Conservation (phyloP, 2,113 vertebrate genomes). For the Porphyrio hochstetteri region DNA sequence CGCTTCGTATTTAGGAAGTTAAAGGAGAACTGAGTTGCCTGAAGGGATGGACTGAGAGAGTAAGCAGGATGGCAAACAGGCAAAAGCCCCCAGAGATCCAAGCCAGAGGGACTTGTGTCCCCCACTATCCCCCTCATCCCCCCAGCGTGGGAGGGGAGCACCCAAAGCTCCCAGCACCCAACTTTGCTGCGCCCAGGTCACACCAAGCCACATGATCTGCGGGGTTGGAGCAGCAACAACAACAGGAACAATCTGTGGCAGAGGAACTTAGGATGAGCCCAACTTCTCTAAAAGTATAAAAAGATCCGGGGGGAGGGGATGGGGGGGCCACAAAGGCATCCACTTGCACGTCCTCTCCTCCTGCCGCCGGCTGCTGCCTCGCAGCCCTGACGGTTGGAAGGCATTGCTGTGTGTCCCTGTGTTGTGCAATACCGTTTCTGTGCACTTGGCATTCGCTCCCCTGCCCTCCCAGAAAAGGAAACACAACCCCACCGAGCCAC, state of each 20-base stretch:
- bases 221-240: constrained; percentile 31
- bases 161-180: background rate
- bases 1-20: background rate
- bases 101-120: background rate
- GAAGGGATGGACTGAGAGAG: background rate
- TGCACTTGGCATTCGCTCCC: background rate
- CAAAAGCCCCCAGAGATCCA: background rate
- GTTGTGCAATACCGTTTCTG: constrained; percentile 69
- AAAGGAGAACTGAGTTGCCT: background rate
- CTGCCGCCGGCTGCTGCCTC: background rate
- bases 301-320: constrained; percentile 43
- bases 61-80: background rate
- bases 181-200: background rate
- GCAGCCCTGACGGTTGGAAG: constrained; percentile 71
- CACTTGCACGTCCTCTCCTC: constrained; percentile 16
- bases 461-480: background rate
- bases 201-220: constrained; percentile 47
- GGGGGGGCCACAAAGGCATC: constrained; percentile 37
- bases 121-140: rapidly evolving
- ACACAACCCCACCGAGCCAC: background rate
- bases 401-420: background rate
- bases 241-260: constrained; percentile 85
- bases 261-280: constrained; percentile 80
- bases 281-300: constrained; percentile 85
- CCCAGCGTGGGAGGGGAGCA: rapidly evolving